phyloP scores from a whole-genome alignment of 2,113 vertebrate species.

The Tragulus kanchil region DNA sequence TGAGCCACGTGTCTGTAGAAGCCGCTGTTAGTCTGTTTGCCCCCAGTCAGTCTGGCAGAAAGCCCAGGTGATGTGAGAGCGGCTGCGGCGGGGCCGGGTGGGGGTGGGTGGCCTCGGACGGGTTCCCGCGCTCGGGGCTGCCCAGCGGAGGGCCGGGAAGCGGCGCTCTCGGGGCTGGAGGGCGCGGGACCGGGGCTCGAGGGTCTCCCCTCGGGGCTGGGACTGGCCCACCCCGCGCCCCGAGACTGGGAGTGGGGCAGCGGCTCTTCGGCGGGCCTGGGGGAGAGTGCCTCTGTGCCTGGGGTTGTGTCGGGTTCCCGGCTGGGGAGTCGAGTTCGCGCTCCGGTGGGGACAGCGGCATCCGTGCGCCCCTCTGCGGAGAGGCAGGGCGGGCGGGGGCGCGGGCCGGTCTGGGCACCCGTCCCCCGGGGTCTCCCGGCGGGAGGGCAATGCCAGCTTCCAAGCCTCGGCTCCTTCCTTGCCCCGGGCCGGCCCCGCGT shows the following conservation, averaged over 20 bases:
- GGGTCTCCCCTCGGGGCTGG: slow-evolving; percentile 7
- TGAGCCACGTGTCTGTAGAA: slow-evolving; percentile 11
- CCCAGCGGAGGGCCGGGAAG: neutral
- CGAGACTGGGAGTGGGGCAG: neutral
- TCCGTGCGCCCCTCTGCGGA: slow-evolving; percentile 43
- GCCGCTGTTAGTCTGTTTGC: neutral
- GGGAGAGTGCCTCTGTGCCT: neutral
- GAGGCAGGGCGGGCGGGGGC: slow-evolving; percentile 44
- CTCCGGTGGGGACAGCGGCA: slow-evolving; percentile 53
- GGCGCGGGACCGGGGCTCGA: neutral
- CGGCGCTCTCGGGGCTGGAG: neutral
- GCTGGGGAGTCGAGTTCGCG: slow-evolving; percentile 38
- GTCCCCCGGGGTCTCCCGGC: neutral
- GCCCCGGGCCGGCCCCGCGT: slow-evolving; percentile 4
- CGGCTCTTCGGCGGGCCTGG: neutral
- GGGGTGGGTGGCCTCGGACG: slow-evolving; percentile 34
- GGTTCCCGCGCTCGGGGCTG: slow-evolving; percentile 36
- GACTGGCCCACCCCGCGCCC: neutral
- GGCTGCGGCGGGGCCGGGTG: slow-evolving; percentile 59
- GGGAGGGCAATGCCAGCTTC: slow-evolving; percentile 39
- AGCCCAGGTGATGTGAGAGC: neutral
- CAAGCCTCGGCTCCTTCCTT: neutral
- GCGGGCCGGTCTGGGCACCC: neutral
- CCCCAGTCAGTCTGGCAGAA: slow-evolving; percentile 1
- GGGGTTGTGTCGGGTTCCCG: neutral